Evolutionary conservation across 2,113 vertebrate species (phyloP).

Genomic region (Castor canadensis): DNA sequence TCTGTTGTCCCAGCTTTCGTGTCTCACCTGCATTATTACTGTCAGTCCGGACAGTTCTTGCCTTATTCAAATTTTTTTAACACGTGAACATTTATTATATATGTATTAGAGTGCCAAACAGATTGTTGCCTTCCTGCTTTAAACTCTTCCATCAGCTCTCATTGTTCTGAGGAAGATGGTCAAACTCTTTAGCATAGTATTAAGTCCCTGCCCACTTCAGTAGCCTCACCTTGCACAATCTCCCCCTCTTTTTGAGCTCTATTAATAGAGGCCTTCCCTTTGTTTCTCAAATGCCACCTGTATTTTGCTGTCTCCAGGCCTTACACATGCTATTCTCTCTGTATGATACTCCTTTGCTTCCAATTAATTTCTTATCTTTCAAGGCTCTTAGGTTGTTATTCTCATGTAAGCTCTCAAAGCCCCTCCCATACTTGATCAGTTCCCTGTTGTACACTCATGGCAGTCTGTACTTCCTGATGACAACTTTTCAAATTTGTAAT

Average conservation of each 20-base stretch:
- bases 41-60: neutral
- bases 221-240: neutral
- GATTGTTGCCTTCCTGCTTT: neutral
- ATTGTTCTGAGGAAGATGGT: neutral
- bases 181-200: neutral
- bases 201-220: neutral
- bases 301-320: neutral
- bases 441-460: neutral
- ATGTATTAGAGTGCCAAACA: neutral
- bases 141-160: neutral
- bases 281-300: neutral
- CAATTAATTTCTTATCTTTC: neutral
- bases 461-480: neutral
- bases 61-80: neutral
- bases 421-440: neutral
- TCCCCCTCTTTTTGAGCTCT: neutral
- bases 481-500: constrained; percentile 4
- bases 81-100: neutral
- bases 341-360: neutral
- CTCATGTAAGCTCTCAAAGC: neutral
- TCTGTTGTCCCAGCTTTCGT: neutral
- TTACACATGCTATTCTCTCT: neutral
- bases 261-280: neutral
- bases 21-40: neutral
- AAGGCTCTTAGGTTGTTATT: constrained; percentile 21